A percentile compares a stretch with the other conserved stretches of the same genome.
Evolutionary conservation across 2,888 invertebrate genomes (phyloP).

Genomic region (Chesias legatella): DNA sequence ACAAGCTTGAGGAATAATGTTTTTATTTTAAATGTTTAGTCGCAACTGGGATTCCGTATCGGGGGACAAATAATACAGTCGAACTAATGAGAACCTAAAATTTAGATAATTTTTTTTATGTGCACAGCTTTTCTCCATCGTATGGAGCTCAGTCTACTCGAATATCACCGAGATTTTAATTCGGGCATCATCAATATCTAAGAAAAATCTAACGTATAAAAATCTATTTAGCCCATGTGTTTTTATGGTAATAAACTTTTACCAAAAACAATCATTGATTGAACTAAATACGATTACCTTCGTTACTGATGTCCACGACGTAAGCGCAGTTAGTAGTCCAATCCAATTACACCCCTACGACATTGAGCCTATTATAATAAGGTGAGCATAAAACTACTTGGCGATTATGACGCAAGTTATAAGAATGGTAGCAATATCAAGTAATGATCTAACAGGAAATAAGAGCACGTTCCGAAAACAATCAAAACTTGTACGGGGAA

Average conservation of each 20-base stretch:
- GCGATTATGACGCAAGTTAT: conserved; percentile 9
- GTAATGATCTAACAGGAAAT: conserved; percentile 14
- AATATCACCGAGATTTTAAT: no score
- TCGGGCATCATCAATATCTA: no score
- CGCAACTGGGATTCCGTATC: no score
- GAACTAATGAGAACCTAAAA: no score
- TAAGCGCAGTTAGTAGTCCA: conserved; percentile 5
- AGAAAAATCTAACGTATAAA: no score
- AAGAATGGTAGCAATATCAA: conserved; percentile 9
- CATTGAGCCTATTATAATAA: conserved; percentile 4
- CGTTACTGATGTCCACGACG: not conserved
- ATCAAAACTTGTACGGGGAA: conserved; percentile 27
- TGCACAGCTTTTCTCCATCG: no score
- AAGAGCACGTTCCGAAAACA: conserved; percentile 26
- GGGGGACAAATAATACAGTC: no score
- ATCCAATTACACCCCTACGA: conserved; percentile 10
- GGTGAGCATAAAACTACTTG: conserved; percentile 5
- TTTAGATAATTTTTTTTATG: no score
- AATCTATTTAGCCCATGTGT: no score
- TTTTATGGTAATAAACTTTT: not conserved
- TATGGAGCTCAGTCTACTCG: no score
- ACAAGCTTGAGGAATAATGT: no score
- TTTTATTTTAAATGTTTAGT: no score
- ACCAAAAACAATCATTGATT: not conserved
- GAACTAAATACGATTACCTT: not conserved